A percentile compares a stretch with the other conserved stretches of the same genome.
Conservation (phyloP, 2,888 invertebrate genomes). For the Drosophila ezoana region DNA sequence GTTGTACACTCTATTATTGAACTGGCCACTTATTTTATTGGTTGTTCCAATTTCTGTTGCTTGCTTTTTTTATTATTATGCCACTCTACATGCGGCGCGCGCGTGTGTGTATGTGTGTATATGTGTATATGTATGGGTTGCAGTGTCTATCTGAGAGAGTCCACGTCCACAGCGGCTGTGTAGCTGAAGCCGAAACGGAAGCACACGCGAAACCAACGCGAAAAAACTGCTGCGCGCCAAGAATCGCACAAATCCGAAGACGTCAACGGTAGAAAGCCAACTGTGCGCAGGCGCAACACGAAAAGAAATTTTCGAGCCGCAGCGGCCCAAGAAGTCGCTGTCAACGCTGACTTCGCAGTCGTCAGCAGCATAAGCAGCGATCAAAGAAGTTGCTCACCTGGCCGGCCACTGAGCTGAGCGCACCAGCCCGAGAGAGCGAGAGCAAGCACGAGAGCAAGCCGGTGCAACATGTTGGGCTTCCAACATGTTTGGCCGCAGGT, state of each 20-base stretch:
- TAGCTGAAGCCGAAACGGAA: conserved; percentile 43
- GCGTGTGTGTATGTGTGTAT: conserved; percentile 14
- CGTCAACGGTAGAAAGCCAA: conserved; percentile 85
- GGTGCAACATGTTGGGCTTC: conserved; percentile 50
- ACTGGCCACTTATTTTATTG: conserved; percentile 56
- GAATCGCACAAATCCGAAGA: conserved; percentile 84
- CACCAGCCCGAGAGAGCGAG: conserved; percentile 6
- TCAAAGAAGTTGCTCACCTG: conserved; percentile 63
- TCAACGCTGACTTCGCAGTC: conserved; percentile 21
- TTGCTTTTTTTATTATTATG: conserved; percentile 62
- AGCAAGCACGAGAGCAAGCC: neutral
- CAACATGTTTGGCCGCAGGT: conserved; percentile 67
- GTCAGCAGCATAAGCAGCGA: conserved; percentile 36
- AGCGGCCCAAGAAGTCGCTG: conserved; percentile 57
- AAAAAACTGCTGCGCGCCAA: conserved; percentile 57
- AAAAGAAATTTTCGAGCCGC: conserved; percentile 83
- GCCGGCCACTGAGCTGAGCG: conserved; percentile 29
- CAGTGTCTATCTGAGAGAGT: conserved; percentile 57
- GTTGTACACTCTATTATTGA: conserved; percentile 41
- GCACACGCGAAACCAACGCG: conserved; percentile 66
- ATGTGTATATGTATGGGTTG: conserved; percentile 19
- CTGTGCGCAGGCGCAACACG: conserved; percentile 85
- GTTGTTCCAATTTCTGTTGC: conserved; percentile 70
- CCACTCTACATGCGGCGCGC: conserved; percentile 48
- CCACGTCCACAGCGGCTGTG: conserved; percentile 61